phyloP scores from a whole-genome alignment of 2,113 vertebrate species.

The Chaenogobius annularis region DNA sequence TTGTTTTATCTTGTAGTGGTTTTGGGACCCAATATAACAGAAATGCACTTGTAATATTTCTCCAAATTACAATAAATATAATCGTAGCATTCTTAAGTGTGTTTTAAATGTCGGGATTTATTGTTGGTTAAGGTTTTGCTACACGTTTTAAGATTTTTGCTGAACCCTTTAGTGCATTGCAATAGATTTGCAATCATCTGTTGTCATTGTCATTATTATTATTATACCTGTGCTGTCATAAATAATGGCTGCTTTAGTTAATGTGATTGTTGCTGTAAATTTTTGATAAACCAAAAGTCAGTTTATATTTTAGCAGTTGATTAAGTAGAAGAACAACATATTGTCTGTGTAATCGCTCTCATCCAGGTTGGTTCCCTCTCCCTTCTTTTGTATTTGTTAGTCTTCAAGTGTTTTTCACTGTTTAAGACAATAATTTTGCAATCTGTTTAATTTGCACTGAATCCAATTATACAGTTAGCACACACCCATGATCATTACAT shows the following conservation, averaged over 20 bases:
- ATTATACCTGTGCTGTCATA: slow-evolving; percentile 34
- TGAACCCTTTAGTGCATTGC: slow-evolving; percentile 27
- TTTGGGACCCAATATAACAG: neutral
- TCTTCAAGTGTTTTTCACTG: neutral
- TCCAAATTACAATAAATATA: neutral
- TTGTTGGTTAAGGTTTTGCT: neutral
- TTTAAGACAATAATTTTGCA: neutral
- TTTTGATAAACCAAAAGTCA: neutral
- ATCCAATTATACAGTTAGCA: neutral
- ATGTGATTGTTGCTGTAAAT: slow-evolving; percentile 27
- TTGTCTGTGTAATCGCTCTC: neutral
- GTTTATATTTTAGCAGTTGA: slow-evolving; percentile 19
- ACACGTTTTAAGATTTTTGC: neutral
- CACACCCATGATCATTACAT: slow-evolving; percentile 61
- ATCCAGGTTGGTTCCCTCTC: no score
- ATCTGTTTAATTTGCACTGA: neutral
- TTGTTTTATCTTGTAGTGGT: neutral
- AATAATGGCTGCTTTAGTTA: slow-evolving; percentile 41
- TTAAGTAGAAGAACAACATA: neutral
- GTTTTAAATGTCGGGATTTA: neutral
- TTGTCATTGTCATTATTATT: slow-evolving; percentile 25
- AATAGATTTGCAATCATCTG: slow-evolving; percentile 39
- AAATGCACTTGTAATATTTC: no score
- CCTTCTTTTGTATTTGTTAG: no score
- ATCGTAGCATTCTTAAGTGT: no score